A percentile compares a stretch with the other conserved stretches of the same genome.
Evolutionary conservation across 2,113 vertebrate genomes (phyloP).

Genomic region (Heliornis fulica): DNA sequence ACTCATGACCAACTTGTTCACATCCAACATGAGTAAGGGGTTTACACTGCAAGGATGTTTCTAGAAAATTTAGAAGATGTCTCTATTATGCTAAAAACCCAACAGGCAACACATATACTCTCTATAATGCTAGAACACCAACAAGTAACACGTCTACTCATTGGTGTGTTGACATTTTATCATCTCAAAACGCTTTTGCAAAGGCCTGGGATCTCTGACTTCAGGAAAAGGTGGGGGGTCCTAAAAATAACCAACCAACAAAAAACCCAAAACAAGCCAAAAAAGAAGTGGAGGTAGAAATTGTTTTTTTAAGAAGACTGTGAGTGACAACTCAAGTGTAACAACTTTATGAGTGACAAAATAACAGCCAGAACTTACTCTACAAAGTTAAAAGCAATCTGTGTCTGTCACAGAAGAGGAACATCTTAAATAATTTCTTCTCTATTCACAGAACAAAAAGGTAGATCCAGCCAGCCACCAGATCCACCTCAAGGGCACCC

Average conservation of each 20-base stretch:
- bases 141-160: neutral
- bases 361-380: neutral
- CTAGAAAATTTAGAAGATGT: neutral
- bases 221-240: neutral
- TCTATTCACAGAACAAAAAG: constrained; percentile 1
- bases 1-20: neutral
- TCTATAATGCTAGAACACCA: neutral
- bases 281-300: constrained; percentile 57
- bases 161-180: neutral
- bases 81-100: neutral
- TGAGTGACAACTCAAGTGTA: constrained; percentile 44
- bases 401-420: neutral
- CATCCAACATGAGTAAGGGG: neutral
- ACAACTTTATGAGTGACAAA: neutral
- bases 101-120: neutral
- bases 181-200: neutral
- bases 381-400: neutral
- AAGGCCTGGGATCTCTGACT: neutral
- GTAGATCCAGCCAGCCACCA: neutral
- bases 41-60: neutral
- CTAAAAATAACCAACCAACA: neutral
- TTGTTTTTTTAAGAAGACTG: constrained; percentile 29
- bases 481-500: neutral
- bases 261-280: neutral
- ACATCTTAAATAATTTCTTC: neutral